A percentile compares a stretch with the other conserved stretches of the same genome.
Conservation (phyloP, 2,113 vertebrate species). For the Eira barbara region DNA sequence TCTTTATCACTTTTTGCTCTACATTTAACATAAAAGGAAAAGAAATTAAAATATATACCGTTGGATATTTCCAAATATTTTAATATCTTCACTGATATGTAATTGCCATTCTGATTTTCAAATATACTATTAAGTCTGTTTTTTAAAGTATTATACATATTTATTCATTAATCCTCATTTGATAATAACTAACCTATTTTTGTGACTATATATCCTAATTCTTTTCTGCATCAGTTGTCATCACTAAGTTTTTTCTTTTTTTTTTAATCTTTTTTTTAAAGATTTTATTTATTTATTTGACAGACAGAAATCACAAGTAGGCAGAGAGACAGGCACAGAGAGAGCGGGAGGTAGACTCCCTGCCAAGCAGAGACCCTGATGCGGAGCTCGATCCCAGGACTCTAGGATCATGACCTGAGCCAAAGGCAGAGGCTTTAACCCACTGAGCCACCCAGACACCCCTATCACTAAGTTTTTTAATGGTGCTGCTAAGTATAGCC, state of each 20-base stretch:
- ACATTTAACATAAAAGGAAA: background rate
- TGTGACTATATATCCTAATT: background rate
- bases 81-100: background rate
- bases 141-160: background rate
- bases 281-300: no score
- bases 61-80: background rate
- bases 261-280: no score
- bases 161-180: background rate
- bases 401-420: no score
- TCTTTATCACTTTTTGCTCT: background rate
- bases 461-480: background rate
- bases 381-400: no score
- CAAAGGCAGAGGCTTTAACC: no score
- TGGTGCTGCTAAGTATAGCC: background rate
- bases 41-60: background rate
- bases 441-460: no score
- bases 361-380: no score
- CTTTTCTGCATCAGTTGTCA: background rate
- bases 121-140: background rate
- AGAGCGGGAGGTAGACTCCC: no score
- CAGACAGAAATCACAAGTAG: no score
- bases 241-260: background rate
- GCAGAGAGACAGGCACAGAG: no score
- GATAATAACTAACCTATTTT: background rate
- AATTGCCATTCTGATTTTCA: background rate